Conservation (phyloP, 35 echinoderm and acorn worm species). For the Strongylocentrotus purpuratus region DNA sequence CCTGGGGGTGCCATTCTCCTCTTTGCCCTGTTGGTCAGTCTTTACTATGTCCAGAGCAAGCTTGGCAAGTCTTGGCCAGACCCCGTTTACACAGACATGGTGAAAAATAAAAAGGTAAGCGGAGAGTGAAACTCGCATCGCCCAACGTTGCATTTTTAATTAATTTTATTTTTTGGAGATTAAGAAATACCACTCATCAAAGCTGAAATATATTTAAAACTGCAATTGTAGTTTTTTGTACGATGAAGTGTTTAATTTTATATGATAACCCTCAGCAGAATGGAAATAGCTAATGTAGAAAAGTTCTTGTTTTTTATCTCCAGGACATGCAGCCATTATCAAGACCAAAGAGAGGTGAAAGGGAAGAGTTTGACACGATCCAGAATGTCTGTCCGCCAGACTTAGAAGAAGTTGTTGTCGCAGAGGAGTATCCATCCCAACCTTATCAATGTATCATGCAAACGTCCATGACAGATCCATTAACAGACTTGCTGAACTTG, state of each 20-base stretch:
- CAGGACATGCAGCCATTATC: not conserved
- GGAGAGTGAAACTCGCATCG: not conserved
- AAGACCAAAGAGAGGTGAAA: not conserved
- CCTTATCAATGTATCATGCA: not conserved
- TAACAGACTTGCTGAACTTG: not conserved
- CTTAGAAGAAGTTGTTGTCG: not conserved
- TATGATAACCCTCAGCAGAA: no score
- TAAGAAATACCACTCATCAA: no score
- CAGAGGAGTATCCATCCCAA: slow-evolving; percentile 9
- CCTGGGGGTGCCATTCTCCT: slow-evolving; percentile 19
- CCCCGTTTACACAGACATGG: not conserved
- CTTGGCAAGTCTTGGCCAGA: slow-evolving; percentile 39
- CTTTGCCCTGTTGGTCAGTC: not conserved
- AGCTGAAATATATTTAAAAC: no score
- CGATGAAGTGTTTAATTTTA: no score
- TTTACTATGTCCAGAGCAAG: slow-evolving; percentile 17
- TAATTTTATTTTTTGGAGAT: no score
- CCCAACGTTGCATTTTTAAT: not conserved
- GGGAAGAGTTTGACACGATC: slow-evolving; percentile 14
- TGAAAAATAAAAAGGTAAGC: slow-evolving; percentile 26
- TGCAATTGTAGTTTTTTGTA: no score
- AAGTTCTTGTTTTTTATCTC: not conserved
- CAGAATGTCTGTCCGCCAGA: not conserved
- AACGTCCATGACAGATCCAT: not conserved
- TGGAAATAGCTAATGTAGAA: no score